Evolutionary conservation across 2,797 vertebrate species (phyloP).

Genomic region (Crenuchus spilurus): DNA sequence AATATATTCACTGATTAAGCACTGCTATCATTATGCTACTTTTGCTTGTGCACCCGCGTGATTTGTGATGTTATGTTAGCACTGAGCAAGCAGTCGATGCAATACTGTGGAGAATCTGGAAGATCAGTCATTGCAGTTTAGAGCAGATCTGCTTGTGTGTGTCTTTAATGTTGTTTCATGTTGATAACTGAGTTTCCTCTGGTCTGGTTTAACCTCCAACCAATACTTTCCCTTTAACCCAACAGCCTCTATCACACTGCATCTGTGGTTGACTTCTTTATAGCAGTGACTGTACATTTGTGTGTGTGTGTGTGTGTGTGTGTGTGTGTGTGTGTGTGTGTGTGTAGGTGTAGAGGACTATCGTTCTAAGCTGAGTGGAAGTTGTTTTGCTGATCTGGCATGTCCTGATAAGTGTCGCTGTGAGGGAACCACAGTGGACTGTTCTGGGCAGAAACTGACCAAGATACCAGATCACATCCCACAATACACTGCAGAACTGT

Average conservation of each 20-base stretch:
- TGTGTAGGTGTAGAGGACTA: conserved; percentile 95
- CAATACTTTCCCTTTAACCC: too few species aligned
- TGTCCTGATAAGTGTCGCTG: conserved; percentile 98
- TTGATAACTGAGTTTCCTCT: conserved; percentile 55
- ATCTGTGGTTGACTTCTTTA: neutral
- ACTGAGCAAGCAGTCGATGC: too few species aligned
- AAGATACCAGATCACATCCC: conserved; percentile 96
- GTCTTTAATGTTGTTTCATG: conserved; percentile 30
- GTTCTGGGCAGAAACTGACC: conserved; percentile 95
- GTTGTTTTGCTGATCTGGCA: conserved; percentile 96
- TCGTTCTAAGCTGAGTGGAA: conserved; percentile 93
- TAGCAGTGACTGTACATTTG: conserved; percentile 19
- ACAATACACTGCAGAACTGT: conserved; percentile 96
- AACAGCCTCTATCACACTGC: neutral
- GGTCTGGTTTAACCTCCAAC: too few species aligned
- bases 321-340: conserved; percentile 52
- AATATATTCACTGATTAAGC: too few species aligned
- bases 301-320: conserved; percentile 18
- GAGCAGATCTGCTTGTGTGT: too few species aligned
- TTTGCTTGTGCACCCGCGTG: too few species aligned
- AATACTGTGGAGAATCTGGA: too few species aligned
- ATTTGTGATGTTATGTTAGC: too few species aligned
- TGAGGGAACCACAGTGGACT: conserved; percentile 96
- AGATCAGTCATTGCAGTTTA: too few species aligned
- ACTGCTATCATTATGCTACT: too few species aligned